Percentiles rank a stretch among this genome's conserved stretches.
Evolutionary conservation across 2,113 vertebrate species (phyloP).

Genomic region (Miniopterus natalensis): DNA sequence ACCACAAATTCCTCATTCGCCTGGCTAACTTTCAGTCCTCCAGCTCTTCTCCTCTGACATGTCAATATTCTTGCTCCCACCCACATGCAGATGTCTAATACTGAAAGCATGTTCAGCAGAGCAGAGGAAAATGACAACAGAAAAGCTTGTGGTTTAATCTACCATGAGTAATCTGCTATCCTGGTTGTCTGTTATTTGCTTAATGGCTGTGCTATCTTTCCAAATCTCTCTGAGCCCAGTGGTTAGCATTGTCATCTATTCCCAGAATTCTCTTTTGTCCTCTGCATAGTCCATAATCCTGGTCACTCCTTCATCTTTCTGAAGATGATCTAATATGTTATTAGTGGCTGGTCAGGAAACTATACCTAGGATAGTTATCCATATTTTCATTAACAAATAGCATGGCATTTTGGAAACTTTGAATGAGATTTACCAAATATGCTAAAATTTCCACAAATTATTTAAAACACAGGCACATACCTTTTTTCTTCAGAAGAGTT

Average conservation of each 20-base stretch:
- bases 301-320: background rate
- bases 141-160: background rate
- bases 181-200: no score
- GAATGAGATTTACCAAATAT: background rate
- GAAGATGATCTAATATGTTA: background rate
- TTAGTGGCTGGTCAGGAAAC: background rate
- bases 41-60: background rate
- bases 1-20: background rate
- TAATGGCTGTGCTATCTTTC: no score
- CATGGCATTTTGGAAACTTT: background rate
- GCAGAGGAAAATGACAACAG: background rate
- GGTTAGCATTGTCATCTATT: no score
- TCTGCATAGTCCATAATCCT: background rate
- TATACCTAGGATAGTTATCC: background rate
- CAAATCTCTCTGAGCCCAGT: no score
- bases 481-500: conserved; percentile 85
- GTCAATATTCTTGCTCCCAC: background rate
- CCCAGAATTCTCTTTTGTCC: no score
- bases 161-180: no score
- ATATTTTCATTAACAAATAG: background rate
- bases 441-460: conserved; percentile 17
- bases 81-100: background rate
- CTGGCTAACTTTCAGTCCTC: background rate
- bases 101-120: background rate
- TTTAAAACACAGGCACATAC: conserved; percentile 85